A percentile compares a stretch with the other conserved stretches of the same genome.
phyloP scores from a whole-genome alignment of 2,113 vertebrate species.

The Forbesichthys agassizii region DNA sequence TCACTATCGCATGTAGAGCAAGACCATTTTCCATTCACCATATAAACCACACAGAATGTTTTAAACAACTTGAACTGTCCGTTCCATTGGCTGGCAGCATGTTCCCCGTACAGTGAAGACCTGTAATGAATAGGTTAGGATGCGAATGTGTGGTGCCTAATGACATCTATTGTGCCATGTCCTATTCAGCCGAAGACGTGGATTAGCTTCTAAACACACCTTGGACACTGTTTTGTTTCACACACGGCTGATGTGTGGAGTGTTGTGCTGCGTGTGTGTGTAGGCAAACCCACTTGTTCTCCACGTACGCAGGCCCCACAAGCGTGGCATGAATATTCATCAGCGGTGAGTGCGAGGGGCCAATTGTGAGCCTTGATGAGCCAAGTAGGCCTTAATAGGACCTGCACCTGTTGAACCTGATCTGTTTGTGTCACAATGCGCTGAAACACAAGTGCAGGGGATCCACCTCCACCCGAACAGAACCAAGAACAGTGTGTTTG shows the following conservation, averaged over 20 bases:
- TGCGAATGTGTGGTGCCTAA: no score
- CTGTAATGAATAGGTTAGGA: no score
- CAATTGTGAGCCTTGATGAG: conserved; percentile 56
- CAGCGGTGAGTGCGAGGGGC: conserved; percentile 17
- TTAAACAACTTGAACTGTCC: no score
- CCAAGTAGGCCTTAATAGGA: conserved; percentile 58
- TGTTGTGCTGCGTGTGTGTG: neutral
- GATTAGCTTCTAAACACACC: no score
- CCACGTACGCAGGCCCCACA: conserved; percentile 19
- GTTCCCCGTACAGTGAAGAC: no score
- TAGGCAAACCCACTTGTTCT: neutral
- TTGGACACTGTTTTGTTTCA: no score
- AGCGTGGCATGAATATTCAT: conserved; percentile 71
- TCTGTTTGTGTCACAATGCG: conserved; percentile 49
- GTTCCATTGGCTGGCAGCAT: no score
- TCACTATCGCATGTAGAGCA: no score
- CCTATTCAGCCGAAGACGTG: no score
- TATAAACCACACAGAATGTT: no score
- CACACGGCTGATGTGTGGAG: neutral
- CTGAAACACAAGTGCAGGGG: conserved; percentile 18
- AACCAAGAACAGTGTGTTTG: conserved; percentile 8
- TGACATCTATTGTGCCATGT: no score
- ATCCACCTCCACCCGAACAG: conserved; percentile 10
- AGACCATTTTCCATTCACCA: no score
- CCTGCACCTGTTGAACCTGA: conserved; percentile 70